Evolutionary conservation across 2,888 invertebrate species (phyloP), one percentile per base, ranked within the genome.

Genomic region (Miltochrista miniata): DNA sequence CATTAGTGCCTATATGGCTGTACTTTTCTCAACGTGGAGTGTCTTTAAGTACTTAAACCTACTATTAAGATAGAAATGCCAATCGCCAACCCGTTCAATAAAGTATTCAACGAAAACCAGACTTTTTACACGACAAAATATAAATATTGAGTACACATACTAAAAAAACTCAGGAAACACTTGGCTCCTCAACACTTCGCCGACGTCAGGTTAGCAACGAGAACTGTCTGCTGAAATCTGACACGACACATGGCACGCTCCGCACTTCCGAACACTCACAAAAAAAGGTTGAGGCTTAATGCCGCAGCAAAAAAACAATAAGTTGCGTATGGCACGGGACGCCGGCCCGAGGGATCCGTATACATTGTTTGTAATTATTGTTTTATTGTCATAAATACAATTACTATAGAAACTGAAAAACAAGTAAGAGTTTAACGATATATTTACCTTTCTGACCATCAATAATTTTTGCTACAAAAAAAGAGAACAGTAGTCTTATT

Each of bases 181-280:
- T 48, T 38, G 31, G 42, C 31, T 31, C 3, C 57, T 2, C 18
- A 24, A 24, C 13, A 53, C 46, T 46, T 45, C 34, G 39, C 37
- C 54, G 42, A 53, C 47, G 48, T 29, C 18, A 68, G 70, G 72
- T 74, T 69, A 37, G 14, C 61, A 56, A 56, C 31, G 38, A 36
- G 59, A 13, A 35, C 48, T 59, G 49, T 53, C 48, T 18, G n/a
- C 34, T 56, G 86, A 82, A 87, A 88, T 62, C 24, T 64, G 85
- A 88, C 56, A 66, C 81, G 62, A 57, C 90, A 90, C 79, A 87
- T 89, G 90, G 85, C 85, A 81, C 83, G 83, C 83, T 83, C 81
- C 76, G 74, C 82, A 88, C 90, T 90, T 90, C 90, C 89, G 83
- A 89, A 53, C 81, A 81, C 72, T 76, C 35, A 68, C 72, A 81